Base-by-base conservation (phyloP, 2,888 invertebrate genomes). In the Pseudeuparius sepicola region DNA sequence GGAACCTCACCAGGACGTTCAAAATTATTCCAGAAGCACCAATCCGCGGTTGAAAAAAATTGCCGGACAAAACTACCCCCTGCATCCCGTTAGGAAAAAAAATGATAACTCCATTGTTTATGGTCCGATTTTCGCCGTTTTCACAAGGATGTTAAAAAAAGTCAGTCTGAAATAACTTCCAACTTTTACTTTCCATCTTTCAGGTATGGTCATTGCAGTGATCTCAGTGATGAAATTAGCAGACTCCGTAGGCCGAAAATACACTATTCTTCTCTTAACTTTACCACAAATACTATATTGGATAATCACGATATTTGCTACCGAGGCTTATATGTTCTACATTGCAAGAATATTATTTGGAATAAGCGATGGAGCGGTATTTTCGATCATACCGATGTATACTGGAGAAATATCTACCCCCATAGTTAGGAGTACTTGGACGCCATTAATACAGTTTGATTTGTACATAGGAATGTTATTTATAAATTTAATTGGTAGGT, bases 191-290 rank as follows among this genome's bases (percentile, higher is more conserved):
- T n/a, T 20, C 26, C 4, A 24, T 23, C 24, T 40, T 40, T 26
- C 11, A 44, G 44, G 36, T 23, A 49, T 52, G 16, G 39, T 52
- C 4, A 12, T 55, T n/a, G 39, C 49, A 2, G 45, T 48, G 11
- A 45, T 53, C 4, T 33, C 55, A 6, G 47, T 50, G 24, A 48
- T 52, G 4, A 43, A 43, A 29, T 23, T 54, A 7, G 42, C 47
- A 24, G 53, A 58, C 34, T 39, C 32, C n/a, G 46, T 56, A 7
- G 57, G 59, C 15, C 43, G 59, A 28, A 59, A 56, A 39, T 40
- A 43, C 4, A 50, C 52, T 2, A 28, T 59, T 4, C 31, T 57
- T 3, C 34, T 54, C 2, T 42, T 51, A 3, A 46, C 48, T 4
- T 15, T 57, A 12, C 55, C 56, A 2, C 51, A 57, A 4, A 23